phyloP scores from a whole-genome alignment of 2,797 vertebrate genomes.

The Pelodytes ibericus region DNA sequence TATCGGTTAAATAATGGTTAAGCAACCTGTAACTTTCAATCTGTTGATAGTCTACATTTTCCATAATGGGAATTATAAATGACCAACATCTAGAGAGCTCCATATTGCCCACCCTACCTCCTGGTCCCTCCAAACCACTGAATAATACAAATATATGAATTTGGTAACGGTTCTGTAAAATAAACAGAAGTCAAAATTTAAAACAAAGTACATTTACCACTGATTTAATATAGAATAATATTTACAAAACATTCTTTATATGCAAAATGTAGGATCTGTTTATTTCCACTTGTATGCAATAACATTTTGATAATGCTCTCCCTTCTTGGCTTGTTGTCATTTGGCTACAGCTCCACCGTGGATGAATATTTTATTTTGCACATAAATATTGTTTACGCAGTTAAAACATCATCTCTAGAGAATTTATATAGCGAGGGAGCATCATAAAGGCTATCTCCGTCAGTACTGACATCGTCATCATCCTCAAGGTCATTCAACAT shows the following conservation, averaged over 20 bases:
- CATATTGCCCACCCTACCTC: not conserved
- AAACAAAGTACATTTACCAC: not conserved
- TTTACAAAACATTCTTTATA: conserved; percentile 39
- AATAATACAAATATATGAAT: not conserved
- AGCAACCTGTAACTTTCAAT: not conserved
- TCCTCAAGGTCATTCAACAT: conserved; percentile 81
- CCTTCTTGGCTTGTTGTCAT: not conserved
- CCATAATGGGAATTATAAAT: not conserved
- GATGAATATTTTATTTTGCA: not conserved
- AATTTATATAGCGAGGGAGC: conserved; percentile 78
- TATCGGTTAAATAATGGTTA: not conserved
- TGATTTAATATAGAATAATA: conserved; percentile 18
- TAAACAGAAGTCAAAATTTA: conserved; percentile 2
- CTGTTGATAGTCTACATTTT: not conserved
- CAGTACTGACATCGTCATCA: conserved; percentile 83
- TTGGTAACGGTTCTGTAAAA: conserved; percentile 18
- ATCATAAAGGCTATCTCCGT: conserved; percentile 89
- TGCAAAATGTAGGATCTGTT: conserved; percentile 22
- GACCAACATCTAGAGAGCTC: not conserved
- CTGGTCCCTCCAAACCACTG: no score
- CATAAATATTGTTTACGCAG: conserved; percentile 59
- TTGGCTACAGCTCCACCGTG: not conserved
- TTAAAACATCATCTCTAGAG: conserved; percentile 68
- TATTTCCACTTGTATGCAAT: conserved; percentile 2
- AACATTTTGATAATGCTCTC: not conserved